Evolutionary conservation across 2,797 vertebrate genomes (phyloP).

Genomic region (Hylomyscus alleni): DNA sequence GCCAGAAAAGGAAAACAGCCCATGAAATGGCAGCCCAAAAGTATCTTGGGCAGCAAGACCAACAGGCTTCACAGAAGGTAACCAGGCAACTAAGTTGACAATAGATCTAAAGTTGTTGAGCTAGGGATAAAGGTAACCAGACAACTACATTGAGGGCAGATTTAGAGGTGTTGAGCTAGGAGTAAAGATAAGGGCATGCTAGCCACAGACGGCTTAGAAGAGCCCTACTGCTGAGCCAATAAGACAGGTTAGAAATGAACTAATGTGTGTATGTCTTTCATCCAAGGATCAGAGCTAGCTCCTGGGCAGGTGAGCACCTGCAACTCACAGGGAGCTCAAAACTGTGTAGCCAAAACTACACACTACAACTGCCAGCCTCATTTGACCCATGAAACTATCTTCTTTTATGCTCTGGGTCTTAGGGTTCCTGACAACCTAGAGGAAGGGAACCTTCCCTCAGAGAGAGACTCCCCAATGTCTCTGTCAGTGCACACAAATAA

Average conservation of each 20-base stretch:
- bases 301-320: neutral
- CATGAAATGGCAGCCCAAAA: neutral
- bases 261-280: neutral
- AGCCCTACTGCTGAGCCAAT: neutral
- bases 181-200: neutral
- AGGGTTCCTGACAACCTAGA: neutral
- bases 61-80: neutral
- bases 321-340: neutral
- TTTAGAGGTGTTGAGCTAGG: neutral
- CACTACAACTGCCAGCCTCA: neutral
- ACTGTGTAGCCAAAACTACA: neutral
- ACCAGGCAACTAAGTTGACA: neutral
- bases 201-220: neutral
- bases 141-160: neutral
- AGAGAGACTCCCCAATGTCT: neutral
- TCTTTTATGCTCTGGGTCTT: neutral
- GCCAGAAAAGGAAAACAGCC: neutral
- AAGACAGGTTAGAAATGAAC: neutral
- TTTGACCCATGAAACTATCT: no score
- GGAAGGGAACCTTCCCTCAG: neutral
- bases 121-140: neutral
- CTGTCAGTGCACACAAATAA: neutral
- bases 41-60: neutral
- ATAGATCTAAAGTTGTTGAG: neutral
- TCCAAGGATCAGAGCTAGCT: neutral